Base-by-base conservation (phyloP, 2,113 vertebrate species). In the Mesembrinibis cayennensis region DNA sequence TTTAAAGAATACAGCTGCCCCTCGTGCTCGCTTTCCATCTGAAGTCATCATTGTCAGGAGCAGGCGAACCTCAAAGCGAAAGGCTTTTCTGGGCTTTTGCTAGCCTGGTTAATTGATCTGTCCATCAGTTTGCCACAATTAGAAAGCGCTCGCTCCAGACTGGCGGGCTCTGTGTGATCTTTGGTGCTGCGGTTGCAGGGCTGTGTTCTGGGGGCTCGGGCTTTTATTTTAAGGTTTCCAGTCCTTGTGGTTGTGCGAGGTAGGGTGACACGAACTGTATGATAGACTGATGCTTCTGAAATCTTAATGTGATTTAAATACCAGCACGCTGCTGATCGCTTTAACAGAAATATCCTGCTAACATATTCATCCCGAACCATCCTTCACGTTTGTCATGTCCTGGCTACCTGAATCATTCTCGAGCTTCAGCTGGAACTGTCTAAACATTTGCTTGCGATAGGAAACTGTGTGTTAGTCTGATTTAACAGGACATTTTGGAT, bases 221-320 rank as follows among this genome's bases (percentile, higher is more conserved):
- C 1, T 50, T 62, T 59, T 70, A 5, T 72, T 71, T 56, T 17
- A 16, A 62, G 58, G 70, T n/a, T 94, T 70, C 38, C 55, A 21
- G 32, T 19, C 34, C 58, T 62, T 9, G 3, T 2, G 13, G 62
- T n/a, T 59, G 87, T 23, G 73, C 56, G 78, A 70, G 69, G 50
- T 30, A 44, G 88, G 52, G 47, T 45, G 91, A 67, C 38, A 8
- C 1, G 29, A 42, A 6, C 66, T 44, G 74, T 4, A 2, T 66
- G 91, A 93, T 90, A 29, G 79, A 93, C 86, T 6, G 72, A 53
- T 63, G 94, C 92, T 86, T 80, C 70, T 94, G 90, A 93, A 95
- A 95, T 88, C 90, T 89, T 90, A 88, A 94, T 92, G 90, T 40
- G 89, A 70, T 88, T 97, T 90, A 94, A 94, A 89, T 92, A 83